phyloP scores from a whole-genome alignment of 2,113 vertebrate species.

The Pelusios castaneus region DNA sequence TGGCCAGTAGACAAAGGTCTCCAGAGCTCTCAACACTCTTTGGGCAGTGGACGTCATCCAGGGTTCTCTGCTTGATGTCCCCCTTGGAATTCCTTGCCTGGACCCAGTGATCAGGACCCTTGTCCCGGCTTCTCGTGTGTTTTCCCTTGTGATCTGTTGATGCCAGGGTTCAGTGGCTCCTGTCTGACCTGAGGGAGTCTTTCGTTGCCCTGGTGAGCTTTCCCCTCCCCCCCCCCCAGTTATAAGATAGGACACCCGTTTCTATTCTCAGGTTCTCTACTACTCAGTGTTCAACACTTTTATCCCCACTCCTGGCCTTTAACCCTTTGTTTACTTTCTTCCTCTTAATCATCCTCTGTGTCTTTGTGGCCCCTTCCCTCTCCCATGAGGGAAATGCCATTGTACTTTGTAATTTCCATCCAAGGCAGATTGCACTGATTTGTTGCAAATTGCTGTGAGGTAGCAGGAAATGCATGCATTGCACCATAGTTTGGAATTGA shows the following conservation, averaged over 20 bases:
- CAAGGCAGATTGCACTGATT: not conserved
- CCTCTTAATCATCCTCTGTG: not conserved
- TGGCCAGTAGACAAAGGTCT: fast-evolving
- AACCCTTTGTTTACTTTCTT: fast-evolving
- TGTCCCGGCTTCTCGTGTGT: not conserved
- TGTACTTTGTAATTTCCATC: not conserved
- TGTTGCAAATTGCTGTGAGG: not conserved
- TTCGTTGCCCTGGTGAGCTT: not conserved
- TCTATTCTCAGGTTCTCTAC: not conserved
- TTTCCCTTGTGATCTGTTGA: fast-evolving
- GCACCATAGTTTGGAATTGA: not conserved
- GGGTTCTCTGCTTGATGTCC: not conserved
- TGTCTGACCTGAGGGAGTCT: fast-evolving
- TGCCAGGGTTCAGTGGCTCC: fast-evolving
- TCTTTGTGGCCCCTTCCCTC: fast-evolving
- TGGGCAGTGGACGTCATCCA: not conserved
- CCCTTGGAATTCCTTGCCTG: not conserved
- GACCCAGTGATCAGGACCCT: not conserved
- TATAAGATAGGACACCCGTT: not conserved
- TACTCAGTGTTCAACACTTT: not conserved
- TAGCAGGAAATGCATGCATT: not conserved
- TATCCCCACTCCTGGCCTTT: not conserved
- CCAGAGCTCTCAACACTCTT: fast-evolving
- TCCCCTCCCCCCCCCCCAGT: not conserved
- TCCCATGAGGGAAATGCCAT: not conserved